A percentile compares a stretch with the other conserved stretches of the same genome.
phyloP scores from a whole-genome alignment of 2,888 invertebrate genomes.

The Zootermopsis nevadensis region DNA sequence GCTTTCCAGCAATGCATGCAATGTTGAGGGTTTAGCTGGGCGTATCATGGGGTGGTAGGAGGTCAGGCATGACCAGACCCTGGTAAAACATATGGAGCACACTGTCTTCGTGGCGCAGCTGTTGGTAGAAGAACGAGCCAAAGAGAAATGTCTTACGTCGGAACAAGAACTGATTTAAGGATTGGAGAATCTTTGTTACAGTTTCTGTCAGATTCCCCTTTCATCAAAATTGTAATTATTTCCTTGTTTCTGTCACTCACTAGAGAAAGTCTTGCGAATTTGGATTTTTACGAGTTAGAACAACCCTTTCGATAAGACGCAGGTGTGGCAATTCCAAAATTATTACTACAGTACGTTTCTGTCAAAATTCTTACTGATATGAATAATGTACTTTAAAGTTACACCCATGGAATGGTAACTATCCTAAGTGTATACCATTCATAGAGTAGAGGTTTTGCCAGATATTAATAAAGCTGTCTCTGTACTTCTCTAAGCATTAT shows the following conservation, averaged over 20 bases:
- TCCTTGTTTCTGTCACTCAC: neutral
- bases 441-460: too few relatives aligned
- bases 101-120: neutral
- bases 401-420: too few relatives aligned
- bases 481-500: too few relatives aligned
- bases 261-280: too few relatives aligned
- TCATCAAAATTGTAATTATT: neutral
- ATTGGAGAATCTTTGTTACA: neutral
- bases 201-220: neutral
- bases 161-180: neutral
- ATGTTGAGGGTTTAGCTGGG: neutral
- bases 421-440: too few relatives aligned
- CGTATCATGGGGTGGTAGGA: neutral
- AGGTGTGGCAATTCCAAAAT: too few relatives aligned
- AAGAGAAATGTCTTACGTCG: constrained; percentile 3
- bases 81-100: neutral
- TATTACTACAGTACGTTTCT: too few relatives aligned
- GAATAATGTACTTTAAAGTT: too few relatives aligned
- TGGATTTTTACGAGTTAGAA: too few relatives aligned
- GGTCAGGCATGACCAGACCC: neutral
- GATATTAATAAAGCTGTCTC: too few relatives aligned
- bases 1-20: neutral
- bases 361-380: too few relatives aligned
- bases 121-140: neutral
- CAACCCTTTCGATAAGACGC: too few relatives aligned